phyloP scores from a whole-genome alignment of 2,113 vertebrate species.

The Sclerurus mexicanus region DNA sequence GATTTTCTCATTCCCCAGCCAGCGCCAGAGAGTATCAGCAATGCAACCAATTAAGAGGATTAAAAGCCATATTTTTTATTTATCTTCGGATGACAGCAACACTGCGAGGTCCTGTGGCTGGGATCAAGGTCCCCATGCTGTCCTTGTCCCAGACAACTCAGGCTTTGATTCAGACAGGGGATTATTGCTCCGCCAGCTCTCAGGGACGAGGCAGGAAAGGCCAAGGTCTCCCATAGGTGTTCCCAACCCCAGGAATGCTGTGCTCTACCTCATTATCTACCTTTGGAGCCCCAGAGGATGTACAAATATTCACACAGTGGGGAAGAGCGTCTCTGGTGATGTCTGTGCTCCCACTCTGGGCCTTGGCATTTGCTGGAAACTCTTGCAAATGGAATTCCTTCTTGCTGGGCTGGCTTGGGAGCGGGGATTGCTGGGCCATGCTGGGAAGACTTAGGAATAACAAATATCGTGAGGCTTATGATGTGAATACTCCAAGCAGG shows the following conservation, averaged over 20 bases:
- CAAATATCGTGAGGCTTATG: background rate
- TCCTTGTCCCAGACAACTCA: background rate
- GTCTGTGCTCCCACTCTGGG: background rate
- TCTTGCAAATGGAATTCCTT: background rate
- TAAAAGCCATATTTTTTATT: background rate
- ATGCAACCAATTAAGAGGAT: constrained; percentile 41
- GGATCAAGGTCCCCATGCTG: background rate
- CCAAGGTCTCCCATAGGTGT: background rate
- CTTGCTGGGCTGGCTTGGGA: background rate
- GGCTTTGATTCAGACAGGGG: background rate
- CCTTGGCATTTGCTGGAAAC: background rate
- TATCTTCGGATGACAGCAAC: background rate
- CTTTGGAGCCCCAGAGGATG: background rate
- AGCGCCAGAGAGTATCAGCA: background rate
- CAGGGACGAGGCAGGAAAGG: background rate
- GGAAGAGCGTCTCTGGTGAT: fast-evolving
- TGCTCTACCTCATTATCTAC: background rate
- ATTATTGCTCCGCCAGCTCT: background rate
- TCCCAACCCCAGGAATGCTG: background rate
- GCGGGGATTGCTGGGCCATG: background rate
- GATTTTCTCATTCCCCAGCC: constrained; percentile 12
- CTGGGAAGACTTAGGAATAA: background rate
- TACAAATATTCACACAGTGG: background rate
- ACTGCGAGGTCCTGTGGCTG: background rate
- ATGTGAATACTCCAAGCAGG: background rate